A percentile compares a stretch with the other conserved stretches of the same genome.
Conservation (phyloP, 2,888 invertebrate genomes). For the Globia sparganii region DNA sequence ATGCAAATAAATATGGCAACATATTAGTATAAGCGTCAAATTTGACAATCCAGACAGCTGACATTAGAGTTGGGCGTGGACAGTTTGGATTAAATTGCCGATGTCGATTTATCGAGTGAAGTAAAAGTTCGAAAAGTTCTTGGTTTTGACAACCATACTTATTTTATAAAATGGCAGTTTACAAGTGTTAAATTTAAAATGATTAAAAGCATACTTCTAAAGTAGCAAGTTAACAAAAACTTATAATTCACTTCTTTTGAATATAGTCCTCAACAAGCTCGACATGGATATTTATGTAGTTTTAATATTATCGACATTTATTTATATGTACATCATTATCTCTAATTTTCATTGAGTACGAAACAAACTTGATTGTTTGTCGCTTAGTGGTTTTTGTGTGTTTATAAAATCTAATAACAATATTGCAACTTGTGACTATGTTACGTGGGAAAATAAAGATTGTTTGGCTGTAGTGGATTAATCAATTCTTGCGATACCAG, state of each 20-base stretch:
- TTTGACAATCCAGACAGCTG: constrained; percentile 7
- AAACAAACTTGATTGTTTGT: constrained; percentile 39
- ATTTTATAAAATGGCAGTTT: background rate
- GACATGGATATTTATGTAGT: background rate
- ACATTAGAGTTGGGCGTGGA: background rate
- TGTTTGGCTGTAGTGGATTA: constrained; percentile 29
- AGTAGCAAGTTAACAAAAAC: background rate
- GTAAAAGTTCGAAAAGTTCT: background rate
- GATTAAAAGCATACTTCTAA: background rate
- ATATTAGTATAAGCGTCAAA: background rate
- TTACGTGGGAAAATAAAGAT: constrained; percentile 38
- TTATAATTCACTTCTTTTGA: background rate
- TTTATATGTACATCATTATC: constrained; percentile 15
- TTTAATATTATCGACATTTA: background rate
- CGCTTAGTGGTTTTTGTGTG: constrained; percentile 32
- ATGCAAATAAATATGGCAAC: constrained; percentile 5
- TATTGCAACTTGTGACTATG: constrained; percentile 38
- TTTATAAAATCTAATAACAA: constrained; percentile 6
- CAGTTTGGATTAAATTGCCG: background rate
- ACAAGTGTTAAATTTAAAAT: background rate
- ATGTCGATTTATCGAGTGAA: constrained; percentile 12
- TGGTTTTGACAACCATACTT: background rate
- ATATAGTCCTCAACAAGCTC: background rate
- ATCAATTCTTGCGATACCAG: constrained; percentile 5
- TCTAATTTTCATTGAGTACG: constrained; percentile 27